Evolutionary conservation across 2,113 vertebrate genomes (phyloP).

Genomic region (Steatornis caripensis): DNA sequence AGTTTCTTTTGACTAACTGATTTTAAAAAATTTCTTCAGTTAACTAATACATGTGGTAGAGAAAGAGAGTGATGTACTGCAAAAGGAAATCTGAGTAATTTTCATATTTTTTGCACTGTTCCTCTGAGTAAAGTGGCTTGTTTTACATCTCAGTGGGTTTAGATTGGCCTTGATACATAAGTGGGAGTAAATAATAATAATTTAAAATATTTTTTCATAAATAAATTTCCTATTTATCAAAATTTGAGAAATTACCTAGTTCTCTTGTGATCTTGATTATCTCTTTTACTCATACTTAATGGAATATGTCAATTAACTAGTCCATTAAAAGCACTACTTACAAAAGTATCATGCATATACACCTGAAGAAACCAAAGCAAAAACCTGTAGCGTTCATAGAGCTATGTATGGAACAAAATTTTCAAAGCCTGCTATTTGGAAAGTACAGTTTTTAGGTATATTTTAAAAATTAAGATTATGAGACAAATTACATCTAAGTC

Average conservation of each 20-base stretch:
- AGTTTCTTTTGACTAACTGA: background rate
- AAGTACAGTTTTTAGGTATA: background rate
- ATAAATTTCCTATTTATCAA: background rate
- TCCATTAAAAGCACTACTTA: background rate
- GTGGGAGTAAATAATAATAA: background rate
- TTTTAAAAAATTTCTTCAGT: background rate
- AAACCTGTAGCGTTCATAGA: background rate
- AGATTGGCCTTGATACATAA: background rate
- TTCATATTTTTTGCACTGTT: background rate
- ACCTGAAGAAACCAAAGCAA: background rate
- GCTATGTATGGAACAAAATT: background rate
- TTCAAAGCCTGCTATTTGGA: background rate
- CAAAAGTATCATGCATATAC: background rate
- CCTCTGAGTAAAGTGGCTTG: background rate
- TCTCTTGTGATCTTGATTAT: background rate
- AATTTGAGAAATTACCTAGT: background rate
- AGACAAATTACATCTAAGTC: background rate
- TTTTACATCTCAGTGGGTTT: background rate
- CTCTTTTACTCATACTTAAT: background rate
- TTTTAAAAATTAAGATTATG: background rate
- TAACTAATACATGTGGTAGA: background rate
- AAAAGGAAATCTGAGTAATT: background rate
- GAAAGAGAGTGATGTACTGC: background rate
- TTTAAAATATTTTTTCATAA: background rate
- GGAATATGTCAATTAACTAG: background rate